phyloP scores from a whole-genome alignment of 2,113 vertebrate species.

The Alosa alosa region DNA sequence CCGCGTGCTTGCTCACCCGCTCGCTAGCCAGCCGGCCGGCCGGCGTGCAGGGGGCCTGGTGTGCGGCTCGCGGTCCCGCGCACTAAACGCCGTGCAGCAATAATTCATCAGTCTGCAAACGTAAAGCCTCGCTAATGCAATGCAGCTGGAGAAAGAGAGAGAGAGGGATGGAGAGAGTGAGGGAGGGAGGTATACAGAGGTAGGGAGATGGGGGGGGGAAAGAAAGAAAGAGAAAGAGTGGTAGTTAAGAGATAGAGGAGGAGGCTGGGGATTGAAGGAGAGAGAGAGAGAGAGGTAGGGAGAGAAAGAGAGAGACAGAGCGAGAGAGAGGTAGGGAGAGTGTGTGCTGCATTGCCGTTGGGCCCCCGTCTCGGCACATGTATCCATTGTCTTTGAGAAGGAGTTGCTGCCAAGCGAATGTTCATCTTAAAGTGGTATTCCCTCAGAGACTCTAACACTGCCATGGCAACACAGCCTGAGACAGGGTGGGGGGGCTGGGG shows the following conservation, averaged over 20 bases:
- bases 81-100: neutral
- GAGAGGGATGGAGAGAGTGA: neutral
- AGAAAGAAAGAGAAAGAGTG: neutral
- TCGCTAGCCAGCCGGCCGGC: neutral
- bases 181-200: neutral
- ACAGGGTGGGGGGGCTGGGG: neutral
- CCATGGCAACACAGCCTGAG: slow-evolving; percentile 37
- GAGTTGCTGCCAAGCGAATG: slow-evolving; percentile 36
- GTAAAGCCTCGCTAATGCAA: slow-evolving; percentile 20
- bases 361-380: slow-evolving; percentile 1
- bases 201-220: neutral
- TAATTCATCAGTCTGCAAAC: slow-evolving; percentile 22
- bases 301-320: neutral
- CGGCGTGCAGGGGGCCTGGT: neutral
- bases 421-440: slow-evolving; percentile 40
- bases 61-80: neutral
- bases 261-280: neutral
- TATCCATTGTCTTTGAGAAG: slow-evolving; percentile 18
- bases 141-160: neutral
- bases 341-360: slow-evolving; percentile 13
- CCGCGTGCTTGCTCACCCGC: neutral
- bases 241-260: neutral
- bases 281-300: neutral
- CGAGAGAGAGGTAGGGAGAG: neutral
- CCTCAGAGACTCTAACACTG: slow-evolving; percentile 21